phyloP scores from a whole-genome alignment of 2,797 vertebrate species.

The Sebastes kiyomatsui region DNA sequence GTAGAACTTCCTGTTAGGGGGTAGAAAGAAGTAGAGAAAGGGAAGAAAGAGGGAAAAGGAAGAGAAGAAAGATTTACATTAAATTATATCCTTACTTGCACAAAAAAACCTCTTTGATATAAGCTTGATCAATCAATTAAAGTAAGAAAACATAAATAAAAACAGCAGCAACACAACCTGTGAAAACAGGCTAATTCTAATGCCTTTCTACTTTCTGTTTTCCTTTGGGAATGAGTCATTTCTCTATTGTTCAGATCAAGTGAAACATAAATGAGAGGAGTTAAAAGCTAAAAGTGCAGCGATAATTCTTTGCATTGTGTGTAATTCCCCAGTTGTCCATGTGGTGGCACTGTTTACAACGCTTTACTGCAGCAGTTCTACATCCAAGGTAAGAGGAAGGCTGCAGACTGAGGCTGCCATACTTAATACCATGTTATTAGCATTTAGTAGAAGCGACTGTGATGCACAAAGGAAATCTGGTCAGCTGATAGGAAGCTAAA shows the following conservation, averaged over 20 bases:
- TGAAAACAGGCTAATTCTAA: neutral
- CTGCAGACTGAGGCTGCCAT: slow-evolving; percentile 33
- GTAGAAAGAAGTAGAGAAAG: neutral
- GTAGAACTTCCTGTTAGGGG: slow-evolving; percentile 91
- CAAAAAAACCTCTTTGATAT: neutral
- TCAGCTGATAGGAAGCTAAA: slow-evolving; percentile 31
- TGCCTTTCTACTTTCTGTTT: neutral
- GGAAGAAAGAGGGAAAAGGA: neutral
- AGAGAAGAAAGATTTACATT: neutral
- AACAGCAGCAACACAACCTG: neutral
- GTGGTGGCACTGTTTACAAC: slow-evolving; percentile 66
- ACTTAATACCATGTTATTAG: slow-evolving; percentile 54
- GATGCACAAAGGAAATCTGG: slow-evolving; percentile 25
- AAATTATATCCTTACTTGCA: neutral
- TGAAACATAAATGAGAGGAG: neutral
- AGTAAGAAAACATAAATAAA: neutral
- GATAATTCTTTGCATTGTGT: neutral
- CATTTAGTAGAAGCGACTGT: slow-evolving; percentile 48
- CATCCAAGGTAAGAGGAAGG: neutral
- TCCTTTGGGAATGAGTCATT: neutral
- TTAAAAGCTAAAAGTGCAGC: neutral
- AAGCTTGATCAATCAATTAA: neutral
- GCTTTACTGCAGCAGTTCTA: slow-evolving; percentile 25
- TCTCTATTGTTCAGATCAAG: neutral
- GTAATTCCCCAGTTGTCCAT: slow-evolving; percentile 46